Percentiles rank a stretch among this genome's conserved stretches.
phyloP scores from a whole-genome alignment of 2,888 invertebrate species.

The Zygogramma bicolorata region DNA sequence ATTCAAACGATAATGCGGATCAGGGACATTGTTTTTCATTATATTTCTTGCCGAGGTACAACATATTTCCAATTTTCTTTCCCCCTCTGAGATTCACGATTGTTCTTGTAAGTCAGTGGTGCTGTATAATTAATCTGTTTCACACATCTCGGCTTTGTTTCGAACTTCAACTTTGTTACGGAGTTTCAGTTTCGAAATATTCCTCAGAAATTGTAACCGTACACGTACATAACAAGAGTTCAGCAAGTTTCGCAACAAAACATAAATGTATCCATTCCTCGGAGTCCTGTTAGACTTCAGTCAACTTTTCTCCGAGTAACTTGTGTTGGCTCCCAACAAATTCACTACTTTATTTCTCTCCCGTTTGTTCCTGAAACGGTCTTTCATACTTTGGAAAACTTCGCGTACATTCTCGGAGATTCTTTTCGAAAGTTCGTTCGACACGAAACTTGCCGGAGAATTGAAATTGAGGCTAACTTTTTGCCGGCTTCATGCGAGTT shows the following conservation, averaged over 20 bases:
- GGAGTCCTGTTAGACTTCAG: not conserved
- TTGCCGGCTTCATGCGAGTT: not conserved
- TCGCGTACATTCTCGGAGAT: slow-evolving; percentile 10
- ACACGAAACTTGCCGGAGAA: slow-evolving; percentile 17
- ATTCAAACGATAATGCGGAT: no score
- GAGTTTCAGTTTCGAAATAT: not conserved
- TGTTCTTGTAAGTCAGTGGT: no score
- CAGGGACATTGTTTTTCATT: no score
- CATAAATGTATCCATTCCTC: not conserved
- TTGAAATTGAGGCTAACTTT: slow-evolving; percentile 11
- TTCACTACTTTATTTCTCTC: slow-evolving; percentile 3
- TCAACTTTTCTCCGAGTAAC: not conserved
- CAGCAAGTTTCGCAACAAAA: not conserved
- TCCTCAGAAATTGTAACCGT: not conserved
- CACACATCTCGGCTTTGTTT: not conserved
- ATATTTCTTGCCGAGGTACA: no score
- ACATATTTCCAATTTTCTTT: no score
- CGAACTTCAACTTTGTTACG: not conserved
- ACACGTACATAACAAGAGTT: not conserved
- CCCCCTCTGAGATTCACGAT: no score
- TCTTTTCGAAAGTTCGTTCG: slow-evolving; percentile 2
- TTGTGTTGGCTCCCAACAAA: slow-evolving; percentile 1
- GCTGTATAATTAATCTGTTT: no score
- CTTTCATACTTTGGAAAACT: not conserved
- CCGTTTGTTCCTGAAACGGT: not conserved